Percentiles rank a stretch among this genome's conserved stretches.
Evolutionary conservation across 2,888 invertebrate species (phyloP).

Genomic region (Thecophora atra): DNA sequence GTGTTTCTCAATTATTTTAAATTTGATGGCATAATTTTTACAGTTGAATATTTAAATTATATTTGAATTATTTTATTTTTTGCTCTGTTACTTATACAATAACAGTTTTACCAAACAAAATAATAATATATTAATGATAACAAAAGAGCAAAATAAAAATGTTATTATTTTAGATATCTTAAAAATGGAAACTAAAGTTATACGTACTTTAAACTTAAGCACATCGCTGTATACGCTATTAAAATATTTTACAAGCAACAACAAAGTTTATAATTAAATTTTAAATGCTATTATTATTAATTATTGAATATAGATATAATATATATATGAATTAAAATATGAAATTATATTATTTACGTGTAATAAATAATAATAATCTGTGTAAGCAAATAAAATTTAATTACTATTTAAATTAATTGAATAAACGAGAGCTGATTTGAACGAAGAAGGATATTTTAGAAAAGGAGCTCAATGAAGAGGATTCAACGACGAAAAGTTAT

Average conservation of each 20-base stretch:
- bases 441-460: background rate
- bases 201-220: conserved; percentile 4
- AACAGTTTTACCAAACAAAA: no score
- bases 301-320: conserved; percentile 15
- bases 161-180: no score
- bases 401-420: conserved; percentile 19
- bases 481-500: background rate
- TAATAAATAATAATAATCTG: conserved; percentile 26
- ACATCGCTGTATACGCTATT: conserved; percentile 36
- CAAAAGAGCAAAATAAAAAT: no score
- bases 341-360: conserved; percentile 29
- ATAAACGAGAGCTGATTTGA: background rate
- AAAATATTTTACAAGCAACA: conserved; percentile 17
- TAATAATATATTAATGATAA: no score
- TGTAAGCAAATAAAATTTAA: conserved; percentile 33
- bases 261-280: background rate
- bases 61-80: no score
- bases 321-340: conserved; percentile 16
- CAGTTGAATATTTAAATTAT: no score
- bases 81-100: no score
- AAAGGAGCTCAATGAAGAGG: background rate
- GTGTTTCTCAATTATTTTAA: no score
- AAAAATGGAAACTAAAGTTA: no score
- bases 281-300: background rate
- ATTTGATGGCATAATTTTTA: no score